phyloP scores from a whole-genome alignment of 2,888 invertebrate species.

The Lydus trimaculatus region DNA sequence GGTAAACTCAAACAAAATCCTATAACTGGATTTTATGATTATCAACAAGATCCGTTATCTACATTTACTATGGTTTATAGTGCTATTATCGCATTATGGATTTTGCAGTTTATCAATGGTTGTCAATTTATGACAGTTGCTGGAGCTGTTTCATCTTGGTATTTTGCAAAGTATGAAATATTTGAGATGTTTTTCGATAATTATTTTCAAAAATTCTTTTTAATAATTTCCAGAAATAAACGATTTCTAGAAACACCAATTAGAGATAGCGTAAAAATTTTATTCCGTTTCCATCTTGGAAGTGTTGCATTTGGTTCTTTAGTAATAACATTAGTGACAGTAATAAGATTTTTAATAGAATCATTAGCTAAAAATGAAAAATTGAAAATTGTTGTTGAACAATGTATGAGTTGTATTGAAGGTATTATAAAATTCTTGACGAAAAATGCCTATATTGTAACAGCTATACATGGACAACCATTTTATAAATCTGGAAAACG shows the following conservation, averaged over 20 bases:
- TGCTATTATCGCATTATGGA: slow-evolving; percentile 66
- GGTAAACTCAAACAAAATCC: slow-evolving; percentile 27
- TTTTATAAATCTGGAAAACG: slow-evolving; percentile 47
- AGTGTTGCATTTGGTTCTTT: slow-evolving; percentile 44
- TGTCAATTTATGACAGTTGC: slow-evolving; percentile 71
- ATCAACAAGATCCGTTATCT: not conserved
- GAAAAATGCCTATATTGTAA: slow-evolving; percentile 48
- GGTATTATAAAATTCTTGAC: slow-evolving; percentile 44
- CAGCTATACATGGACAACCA: slow-evolving; percentile 49
- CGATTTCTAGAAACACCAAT: slow-evolving; percentile 39
- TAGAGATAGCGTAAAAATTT: slow-evolving; percentile 29
- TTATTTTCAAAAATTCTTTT: not conserved
- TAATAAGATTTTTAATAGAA: slow-evolving; percentile 32
- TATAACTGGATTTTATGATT: not conserved
- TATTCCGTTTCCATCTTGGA: slow-evolving; percentile 45
- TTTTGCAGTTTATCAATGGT: slow-evolving; percentile 67
- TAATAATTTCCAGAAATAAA: slow-evolving; percentile 36
- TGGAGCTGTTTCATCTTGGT: slow-evolving; percentile 70
- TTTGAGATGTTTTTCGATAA: not conserved
- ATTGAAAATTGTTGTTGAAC: slow-evolving; percentile 16
- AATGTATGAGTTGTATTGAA: slow-evolving; percentile 32
- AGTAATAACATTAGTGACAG: slow-evolving; percentile 41
- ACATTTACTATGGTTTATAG: slow-evolving; percentile 52
- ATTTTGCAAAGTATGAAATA: slow-evolving; percentile 65
- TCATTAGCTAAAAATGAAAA: not conserved